Percentiles rank a stretch among this genome's conserved stretches.
Conservation (phyloP, 2,797 vertebrate species). For the Macroramphosus scolopax region DNA sequence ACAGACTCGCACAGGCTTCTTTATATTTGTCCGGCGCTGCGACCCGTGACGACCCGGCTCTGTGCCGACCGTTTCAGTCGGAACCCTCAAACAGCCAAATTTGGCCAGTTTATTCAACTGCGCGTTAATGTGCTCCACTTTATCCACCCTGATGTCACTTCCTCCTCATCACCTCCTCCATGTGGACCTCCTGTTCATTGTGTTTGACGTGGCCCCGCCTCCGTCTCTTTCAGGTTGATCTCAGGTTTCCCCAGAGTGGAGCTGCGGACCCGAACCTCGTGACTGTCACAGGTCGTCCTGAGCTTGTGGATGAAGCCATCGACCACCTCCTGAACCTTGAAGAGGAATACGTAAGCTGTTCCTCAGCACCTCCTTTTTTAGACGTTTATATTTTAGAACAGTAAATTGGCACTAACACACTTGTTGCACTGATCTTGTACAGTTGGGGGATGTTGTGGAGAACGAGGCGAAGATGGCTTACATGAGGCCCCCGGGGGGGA, state of each 20-base stretch:
- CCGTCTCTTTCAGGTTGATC: constrained; percentile 84
- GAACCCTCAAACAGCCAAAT: too few relatives aligned
- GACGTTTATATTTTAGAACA: too few relatives aligned
- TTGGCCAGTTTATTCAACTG: too few relatives aligned
- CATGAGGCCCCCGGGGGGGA: constrained; percentile 82
- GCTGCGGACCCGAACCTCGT: constrained; percentile 92
- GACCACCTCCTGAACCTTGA: constrained; percentile 97
- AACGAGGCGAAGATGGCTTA: constrained; percentile 92
- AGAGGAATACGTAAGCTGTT: constrained; percentile 91
- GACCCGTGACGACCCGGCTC: too few relatives aligned
- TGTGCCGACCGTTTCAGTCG: too few relatives aligned
- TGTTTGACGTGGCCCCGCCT: too few relatives aligned
- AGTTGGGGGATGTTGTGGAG: constrained; percentile 93
- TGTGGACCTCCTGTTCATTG: too few relatives aligned
- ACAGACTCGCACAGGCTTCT: constrained; percentile 1
- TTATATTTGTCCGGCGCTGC: not conserved
- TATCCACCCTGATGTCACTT: too few relatives aligned
- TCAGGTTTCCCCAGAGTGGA: constrained; percentile 94
- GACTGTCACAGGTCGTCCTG: constrained; percentile 93
- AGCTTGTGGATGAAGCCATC: constrained; percentile 96
- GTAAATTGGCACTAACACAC: not conserved
- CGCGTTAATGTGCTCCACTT: too few relatives aligned
- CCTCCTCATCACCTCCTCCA: too few relatives aligned
- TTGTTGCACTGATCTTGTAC: constrained; percentile 1
- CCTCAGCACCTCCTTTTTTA: too few relatives aligned